Conservation (phyloP, 2,888 invertebrate species). For the Acheta domesticus region DNA sequence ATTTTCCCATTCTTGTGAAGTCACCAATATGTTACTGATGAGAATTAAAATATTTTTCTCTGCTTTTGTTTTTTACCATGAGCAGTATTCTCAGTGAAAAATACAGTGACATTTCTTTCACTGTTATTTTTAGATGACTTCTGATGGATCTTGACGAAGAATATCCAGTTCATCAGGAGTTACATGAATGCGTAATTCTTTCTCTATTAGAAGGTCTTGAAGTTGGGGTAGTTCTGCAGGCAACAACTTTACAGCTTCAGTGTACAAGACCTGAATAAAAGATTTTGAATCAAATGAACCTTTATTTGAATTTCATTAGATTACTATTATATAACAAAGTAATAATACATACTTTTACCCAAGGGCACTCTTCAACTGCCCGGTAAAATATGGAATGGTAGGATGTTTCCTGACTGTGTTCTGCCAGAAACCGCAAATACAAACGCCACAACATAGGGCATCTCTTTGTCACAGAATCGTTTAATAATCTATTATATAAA, state of each 20-base stretch:
- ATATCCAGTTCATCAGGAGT: constrained; percentile 72
- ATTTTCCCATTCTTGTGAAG: too few relatives aligned
- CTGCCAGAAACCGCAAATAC: constrained; percentile 56
- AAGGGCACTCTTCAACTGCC: constrained; percentile 61
- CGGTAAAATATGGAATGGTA: constrained; percentile 51
- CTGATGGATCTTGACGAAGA: constrained; percentile 48
- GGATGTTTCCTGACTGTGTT: constrained; percentile 46
- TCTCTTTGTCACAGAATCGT: constrained; percentile 45
- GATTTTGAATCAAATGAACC: background rate
- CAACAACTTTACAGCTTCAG: constrained; percentile 62
- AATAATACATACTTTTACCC: constrained; percentile 54
- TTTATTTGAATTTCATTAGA: background rate
- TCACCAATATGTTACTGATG: too few relatives aligned
- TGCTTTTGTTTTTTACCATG: too few relatives aligned
- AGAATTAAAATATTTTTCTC: too few relatives aligned
- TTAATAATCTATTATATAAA: constrained; percentile 45
- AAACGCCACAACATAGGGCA: constrained; percentile 62
- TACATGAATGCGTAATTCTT: constrained; percentile 69
- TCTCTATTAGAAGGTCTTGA: constrained; percentile 71
- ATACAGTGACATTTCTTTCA: too few relatives aligned
- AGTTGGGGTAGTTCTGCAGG: constrained; percentile 64
- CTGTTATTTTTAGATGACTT: background rate
- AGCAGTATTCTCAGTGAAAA: too few relatives aligned
- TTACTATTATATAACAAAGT: background rate
- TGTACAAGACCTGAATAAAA: constrained; percentile 53